Evolutionary conservation across 2,888 invertebrate genomes (phyloP).

Genomic region (Ashinkailepas kermadecensis): DNA sequence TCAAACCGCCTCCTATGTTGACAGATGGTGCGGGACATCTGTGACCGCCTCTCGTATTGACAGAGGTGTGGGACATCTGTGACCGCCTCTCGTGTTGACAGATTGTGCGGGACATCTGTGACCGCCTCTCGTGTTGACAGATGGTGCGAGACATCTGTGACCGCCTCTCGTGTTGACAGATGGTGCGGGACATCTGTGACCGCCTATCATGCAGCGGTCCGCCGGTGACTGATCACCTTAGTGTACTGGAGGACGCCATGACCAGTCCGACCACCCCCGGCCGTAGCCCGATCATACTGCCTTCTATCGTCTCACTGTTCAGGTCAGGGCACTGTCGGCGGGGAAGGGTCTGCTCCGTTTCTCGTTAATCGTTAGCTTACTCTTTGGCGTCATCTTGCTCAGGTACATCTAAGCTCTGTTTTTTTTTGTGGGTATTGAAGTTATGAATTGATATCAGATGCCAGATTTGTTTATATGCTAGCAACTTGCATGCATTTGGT

Average conservation of each 20-base stretch:
- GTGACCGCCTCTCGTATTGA: background rate
- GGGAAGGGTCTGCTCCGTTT: background rate
- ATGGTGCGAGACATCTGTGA: background rate
- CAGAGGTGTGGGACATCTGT: background rate
- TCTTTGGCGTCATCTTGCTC: too few relatives aligned
- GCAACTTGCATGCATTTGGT: too few relatives aligned
- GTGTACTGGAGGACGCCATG: background rate
- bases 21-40: background rate
- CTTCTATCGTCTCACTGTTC: background rate
- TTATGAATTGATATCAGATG: too few relatives aligned
- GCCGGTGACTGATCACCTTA: background rate
- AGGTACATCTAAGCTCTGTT: too few relatives aligned
- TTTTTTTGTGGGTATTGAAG: too few relatives aligned
- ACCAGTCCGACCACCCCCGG: background rate
- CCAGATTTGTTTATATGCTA: too few relatives aligned
- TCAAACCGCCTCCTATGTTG: background rate
- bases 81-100: background rate
- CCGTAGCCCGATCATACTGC: background rate
- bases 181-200: background rate
- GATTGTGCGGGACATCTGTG: too few relatives aligned
- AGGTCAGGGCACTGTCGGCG: background rate
- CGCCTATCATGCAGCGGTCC: background rate
- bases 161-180: background rate
- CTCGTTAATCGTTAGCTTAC: background rate
- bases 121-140: background rate